phyloP scores from a whole-genome alignment of 1,140 invertebrate species.

The Galleria mellonella region DNA sequence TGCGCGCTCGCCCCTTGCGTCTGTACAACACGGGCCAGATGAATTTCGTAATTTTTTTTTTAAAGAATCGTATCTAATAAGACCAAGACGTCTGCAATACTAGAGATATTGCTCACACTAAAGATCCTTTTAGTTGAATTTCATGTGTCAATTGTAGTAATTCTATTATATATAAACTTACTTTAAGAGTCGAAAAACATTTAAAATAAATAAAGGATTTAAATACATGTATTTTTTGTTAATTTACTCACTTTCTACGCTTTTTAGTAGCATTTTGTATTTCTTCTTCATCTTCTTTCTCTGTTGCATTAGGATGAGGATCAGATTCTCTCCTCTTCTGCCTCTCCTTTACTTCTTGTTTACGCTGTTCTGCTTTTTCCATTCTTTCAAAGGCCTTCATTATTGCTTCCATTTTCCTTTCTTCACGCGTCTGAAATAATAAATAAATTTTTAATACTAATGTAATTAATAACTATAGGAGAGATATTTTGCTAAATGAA shows the following conservation, averaged over 20 bases:
- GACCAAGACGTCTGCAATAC: too few relatives aligned
- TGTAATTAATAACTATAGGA: conserved; percentile 7
- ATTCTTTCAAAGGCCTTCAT: conserved; percentile 93
- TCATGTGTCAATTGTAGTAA: too few relatives aligned
- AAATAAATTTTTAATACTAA: conserved; percentile 5
- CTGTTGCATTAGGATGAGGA: conserved; percentile 58
- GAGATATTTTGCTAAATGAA: not conserved
- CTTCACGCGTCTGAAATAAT: conserved; percentile 86
- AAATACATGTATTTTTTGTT: not conserved
- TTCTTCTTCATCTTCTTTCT: conserved; percentile 68
- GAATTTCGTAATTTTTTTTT: too few relatives aligned
- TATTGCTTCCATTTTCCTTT: conserved; percentile 96
- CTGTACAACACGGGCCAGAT: conserved; percentile 30
- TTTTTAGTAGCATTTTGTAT: conserved; percentile 50
- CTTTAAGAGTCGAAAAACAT: too few relatives aligned
- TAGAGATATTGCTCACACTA: too few relatives aligned
- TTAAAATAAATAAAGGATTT: too few relatives aligned
- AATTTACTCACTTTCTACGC: conserved; percentile 61
- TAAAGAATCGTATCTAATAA: too few relatives aligned
- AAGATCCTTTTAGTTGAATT: too few relatives aligned
- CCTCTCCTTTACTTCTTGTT: conserved; percentile 79
- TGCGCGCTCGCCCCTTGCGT: conserved; percentile 79
- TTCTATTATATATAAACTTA: not conserved
- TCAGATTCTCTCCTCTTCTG: conserved; percentile 73
- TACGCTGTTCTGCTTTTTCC: conserved; percentile 86